Evolutionary conservation across 2,113 vertebrate genomes (phyloP), one percentile per base, ranked within the genome.

Genomic region (Brachyistius frenatus): DNA sequence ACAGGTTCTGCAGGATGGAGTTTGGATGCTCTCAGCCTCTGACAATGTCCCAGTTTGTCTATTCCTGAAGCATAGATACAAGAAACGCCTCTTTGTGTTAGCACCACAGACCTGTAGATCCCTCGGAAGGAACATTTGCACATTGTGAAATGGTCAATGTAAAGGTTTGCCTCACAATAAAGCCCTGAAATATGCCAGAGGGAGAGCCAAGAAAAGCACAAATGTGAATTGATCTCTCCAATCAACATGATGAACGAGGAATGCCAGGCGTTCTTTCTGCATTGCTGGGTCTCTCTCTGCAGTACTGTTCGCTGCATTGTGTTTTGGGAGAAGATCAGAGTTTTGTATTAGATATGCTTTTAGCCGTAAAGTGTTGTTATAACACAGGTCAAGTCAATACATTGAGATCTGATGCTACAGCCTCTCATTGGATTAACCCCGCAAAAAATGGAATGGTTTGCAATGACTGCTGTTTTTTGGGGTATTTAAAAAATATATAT

Each of bases 221-320:
- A 89, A 91, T 92, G 63, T 89, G 86, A 91, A 94, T 92, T 90
- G 86, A 91, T 93, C 81, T 83, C 49, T 86, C 83, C 92, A 91
- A 92, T 93, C 88, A 90, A 55, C 61, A 86, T 91, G 90, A 93
- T 89, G 86, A 93, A 93, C 16, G 82, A 91, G 88, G 69, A 63
- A 83, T 84, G 86, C 80, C 89, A 90, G 76, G 36, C 23, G 10
- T 66, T 84, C 67, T 66, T 78, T 87, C 86, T 85, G 74, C 86
- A 80, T 70, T 80, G 56, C 82, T 87, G 80, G 84, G 84, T 81
- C 71, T 82, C 16, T 56, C 67, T 55, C 70, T 78, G 77, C 72
- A 71, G 50, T 50, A 69, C 86, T 89, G 80, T 81, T 89, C 77
- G 53, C 55, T 85, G 58, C 50, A 62, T 65, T 88, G 81, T 85